Evolutionary conservation across 1,140 invertebrate species (phyloP), one percentile per base, ranked within the genome.

Genomic region (Macrotrachela quadricornifera): DNA sequence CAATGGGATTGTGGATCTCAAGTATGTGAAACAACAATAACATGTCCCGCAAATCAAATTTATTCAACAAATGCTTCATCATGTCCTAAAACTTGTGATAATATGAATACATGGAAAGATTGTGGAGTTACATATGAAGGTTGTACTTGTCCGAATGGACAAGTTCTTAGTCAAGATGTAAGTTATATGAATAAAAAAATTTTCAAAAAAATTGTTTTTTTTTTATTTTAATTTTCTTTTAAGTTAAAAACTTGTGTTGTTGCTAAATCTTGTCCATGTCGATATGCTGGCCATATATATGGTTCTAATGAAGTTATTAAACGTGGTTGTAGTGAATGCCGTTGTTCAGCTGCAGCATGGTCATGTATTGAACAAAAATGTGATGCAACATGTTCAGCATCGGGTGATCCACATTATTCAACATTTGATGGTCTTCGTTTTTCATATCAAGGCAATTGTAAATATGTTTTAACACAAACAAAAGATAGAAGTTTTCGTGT

Each of bases 371-470:
- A 21, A 45, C 30, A 43, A 36, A 49, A 50, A 38, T 54, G 53
- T 42, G 46, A 49, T 39, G 53, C 44, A 8, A 43, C 46, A 42
- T 54, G 53, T 36, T 42, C 41, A 13, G 47, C 46, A 36, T 40
- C 53, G 10, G 57, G 57, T 16, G 57, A 58, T 44, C 56, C 57
- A 8, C 85, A 90, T 65, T 82, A 83, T 62, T 78, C 77, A 57
- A 85, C 82, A 0, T 90, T 84, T 62, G 85, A 88, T 68, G 80
- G 79, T 0, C 75, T 75, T n/a, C 69, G 76, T 10, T 88, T 77
- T 63, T 81, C 86, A 62, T 88, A 87, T 66, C 82, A 87, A 66
- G 83, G 85, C 37, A 58, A 79, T 45, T 91, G 85, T 63, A 79
- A 83, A 54, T 88, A 88, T 61, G 73, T 86, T 13, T 67, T 88